Percentiles rank a stretch among this genome's conserved stretches.
Evolutionary conservation across 1,140 invertebrate genomes (phyloP).

Genomic region (Phortica variegata): DNA sequence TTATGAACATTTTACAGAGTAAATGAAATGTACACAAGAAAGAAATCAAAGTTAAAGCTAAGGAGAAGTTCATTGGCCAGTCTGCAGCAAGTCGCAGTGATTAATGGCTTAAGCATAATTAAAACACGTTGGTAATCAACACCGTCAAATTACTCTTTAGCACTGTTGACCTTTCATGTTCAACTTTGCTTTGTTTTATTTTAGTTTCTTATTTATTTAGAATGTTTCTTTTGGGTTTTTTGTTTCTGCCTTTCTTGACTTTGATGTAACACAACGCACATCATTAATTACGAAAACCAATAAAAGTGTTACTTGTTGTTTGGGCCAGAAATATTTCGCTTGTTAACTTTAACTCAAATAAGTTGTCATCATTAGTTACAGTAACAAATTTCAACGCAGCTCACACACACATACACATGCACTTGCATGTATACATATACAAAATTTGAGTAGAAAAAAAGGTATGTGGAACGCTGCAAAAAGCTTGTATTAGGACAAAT

Average conservation of each 20-base stretch:
- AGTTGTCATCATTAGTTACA: conserved; percentile 46
- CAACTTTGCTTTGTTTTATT: too few species aligned
- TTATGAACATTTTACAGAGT: conserved; percentile 17
- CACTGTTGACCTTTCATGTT: conserved; percentile 1
- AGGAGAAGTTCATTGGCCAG: conserved; percentile 16
- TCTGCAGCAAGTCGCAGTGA: conserved; percentile 28
- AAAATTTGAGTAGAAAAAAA: neutral
- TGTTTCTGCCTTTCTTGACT: too few species aligned
- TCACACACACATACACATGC: neutral
- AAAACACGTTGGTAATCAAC: neutral
- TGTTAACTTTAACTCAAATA: conserved; percentile 16
- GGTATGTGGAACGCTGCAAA: conserved; percentile 3
- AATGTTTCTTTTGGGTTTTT: too few species aligned
- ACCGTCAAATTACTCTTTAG: neutral
- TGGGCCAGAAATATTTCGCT: conserved; percentile 7
- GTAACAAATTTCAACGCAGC: conserved; percentile 7
- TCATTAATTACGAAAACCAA: conserved; percentile 47
- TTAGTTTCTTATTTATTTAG: too few species aligned
- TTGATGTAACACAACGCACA: too few species aligned
- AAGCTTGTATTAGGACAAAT: conserved; percentile 14
- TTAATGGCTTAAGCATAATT: neutral
- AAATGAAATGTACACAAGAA: conserved; percentile 5
- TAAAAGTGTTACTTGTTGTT: conserved; percentile 32
- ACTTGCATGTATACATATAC: neutral
- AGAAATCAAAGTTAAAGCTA: conserved; percentile 15